Base-by-base conservation (phyloP, 2,888 invertebrate species). In the Dilophus febrilis region DNA sequence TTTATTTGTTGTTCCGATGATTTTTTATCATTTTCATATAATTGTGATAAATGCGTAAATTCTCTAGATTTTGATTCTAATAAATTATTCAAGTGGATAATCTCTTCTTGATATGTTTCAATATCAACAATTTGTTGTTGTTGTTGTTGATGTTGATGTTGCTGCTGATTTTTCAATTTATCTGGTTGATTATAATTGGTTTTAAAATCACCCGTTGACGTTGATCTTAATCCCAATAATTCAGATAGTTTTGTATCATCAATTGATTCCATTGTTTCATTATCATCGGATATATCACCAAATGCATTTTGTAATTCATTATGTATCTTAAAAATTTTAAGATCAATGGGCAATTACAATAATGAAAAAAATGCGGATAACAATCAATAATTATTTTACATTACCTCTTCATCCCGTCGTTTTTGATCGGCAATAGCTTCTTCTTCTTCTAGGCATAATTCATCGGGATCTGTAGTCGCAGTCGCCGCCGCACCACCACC, bases 341-440 rank as follows among this genome's bases (percentile, higher is more conserved):
- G 11, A 40, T 14, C 26, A 14, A 33, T 27, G 16, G 28, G 22
- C 4, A 30, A 17, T 37, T 16, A 11, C 10, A 28, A 40, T n/a
- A 27, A n/a, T n/a, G 13, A 27, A 17, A 19, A 33, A n/a, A n/a
- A n/a, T n/a, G n/a, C n/a, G n/a, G n/a, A n/a, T n/a, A n/a, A n/a
- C n/a, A 18, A 31, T 40, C 18, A 28, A 29, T 28, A 26, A 37
- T 28, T 16, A 18, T 32, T 12, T 17, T 31, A 13, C 42, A 32
- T 46, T 56, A 79, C 79, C 68, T 79, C 79, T 53, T 71, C 71
- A 46, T 75, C 65, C 27, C 74, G 67, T 42, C 77, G 65, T 50
- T 71, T 71, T 53, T 73, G 70, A 53, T 81, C 80, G 56, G 77
- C 75, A 2, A 73, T 49, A 45, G 73, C 76, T 50, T 80, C 79